phyloP scores from a whole-genome alignment of 2,797 vertebrate species.

The Crocodylus rhombifer region DNA sequence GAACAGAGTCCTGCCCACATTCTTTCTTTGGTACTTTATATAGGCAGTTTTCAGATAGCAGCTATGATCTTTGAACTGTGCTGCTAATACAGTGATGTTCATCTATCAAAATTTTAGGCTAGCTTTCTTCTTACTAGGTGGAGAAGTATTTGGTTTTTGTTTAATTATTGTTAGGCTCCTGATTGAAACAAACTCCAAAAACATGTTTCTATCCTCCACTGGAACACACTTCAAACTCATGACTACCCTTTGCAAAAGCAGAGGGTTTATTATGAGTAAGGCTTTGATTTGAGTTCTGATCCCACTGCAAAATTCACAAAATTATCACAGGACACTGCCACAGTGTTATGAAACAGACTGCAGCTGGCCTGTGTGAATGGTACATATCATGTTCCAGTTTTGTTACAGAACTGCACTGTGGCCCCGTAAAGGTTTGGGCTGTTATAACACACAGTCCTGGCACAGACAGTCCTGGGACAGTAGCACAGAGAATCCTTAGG shows the following conservation, averaged over 20 bases:
- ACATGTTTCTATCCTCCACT: neutral
- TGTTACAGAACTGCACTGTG: accelerated
- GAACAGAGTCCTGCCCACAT: conserved; percentile 35
- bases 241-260: neutral
- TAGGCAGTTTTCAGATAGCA: conserved; percentile 52
- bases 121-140: neutral
- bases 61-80: conserved; percentile 31
- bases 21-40: conserved; percentile 36
- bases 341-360: neutral
- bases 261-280: neutral
- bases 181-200: neutral
- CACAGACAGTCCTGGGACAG: neutral
- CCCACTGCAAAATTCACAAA: neutral
- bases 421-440: neutral
- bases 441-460: neutral
- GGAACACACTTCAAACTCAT: conserved; percentile 16
- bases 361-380: neutral
- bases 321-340: neutral
- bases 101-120: conserved; percentile 44
- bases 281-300: neutral
- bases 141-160: neutral
- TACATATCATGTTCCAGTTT: neutral
- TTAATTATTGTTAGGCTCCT: conserved; percentile 4
- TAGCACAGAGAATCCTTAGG: neutral
- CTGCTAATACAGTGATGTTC: conserved; percentile 43